Evolutionary conservation across 2,113 vertebrate species (phyloP), one percentile per base, ranked within the genome.

Genomic region (Festucalex cinctus): DNA sequence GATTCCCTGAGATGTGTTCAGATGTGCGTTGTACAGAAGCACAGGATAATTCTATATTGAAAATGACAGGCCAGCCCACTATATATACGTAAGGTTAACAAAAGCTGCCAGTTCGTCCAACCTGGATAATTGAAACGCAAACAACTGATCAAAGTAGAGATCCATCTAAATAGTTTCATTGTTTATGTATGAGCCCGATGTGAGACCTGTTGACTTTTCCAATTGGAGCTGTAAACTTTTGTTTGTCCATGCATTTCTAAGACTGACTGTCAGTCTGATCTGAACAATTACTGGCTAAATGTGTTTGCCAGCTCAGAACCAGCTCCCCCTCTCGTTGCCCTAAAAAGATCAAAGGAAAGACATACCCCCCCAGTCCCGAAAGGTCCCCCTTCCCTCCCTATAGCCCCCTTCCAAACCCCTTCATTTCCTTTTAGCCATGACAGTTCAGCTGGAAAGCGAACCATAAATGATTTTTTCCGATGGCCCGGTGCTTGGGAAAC

Each of bases 281-380:
- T 84, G 84, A 91, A 91, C 88, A 86, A 90, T 91, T 90, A 91
- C 83, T 73, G 83, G 86, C 86, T 91, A 90, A 91, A 92, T 90
- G 90, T 90, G 89, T 92, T 90, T 92, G 86, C 87, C 89, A 91
- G 89, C 84, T 78, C 83, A 77, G 73, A 84, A 80, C 72, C 70
- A 83, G 77, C 71, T 72, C 72, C 57, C 76, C 79, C 77, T 66
- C 80, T 72, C 75, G 74, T 82, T 84, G 73, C 75, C 80, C 87
- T 85, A 84, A 89, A 89, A 89, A 91, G 90, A 93, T 93, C 89
- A 93, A 92, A 88, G 85, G 76, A 81, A 81, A 79, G 77, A 71
- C 35, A 61, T 59, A 73, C 76, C 20, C 28, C 73, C 19, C 58
- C 65, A 46, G 46, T 72, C 74, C 72, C 81, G 64, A 69, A 71